Evolutionary conservation across 2,113 vertebrate genomes (phyloP).

Genomic region (Dasyprocta punctata): DNA sequence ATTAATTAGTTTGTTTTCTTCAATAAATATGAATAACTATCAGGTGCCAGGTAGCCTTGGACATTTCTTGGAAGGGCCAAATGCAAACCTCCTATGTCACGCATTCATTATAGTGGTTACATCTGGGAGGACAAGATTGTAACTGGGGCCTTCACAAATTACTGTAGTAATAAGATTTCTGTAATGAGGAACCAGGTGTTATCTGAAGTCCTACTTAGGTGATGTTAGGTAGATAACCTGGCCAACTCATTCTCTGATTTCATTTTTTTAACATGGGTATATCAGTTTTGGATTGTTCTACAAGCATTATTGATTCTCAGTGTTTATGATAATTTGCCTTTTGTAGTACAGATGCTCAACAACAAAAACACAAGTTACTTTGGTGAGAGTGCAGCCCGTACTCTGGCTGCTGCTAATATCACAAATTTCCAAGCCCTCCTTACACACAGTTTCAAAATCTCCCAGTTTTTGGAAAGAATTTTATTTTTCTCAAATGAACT

Average conservation of each 20-base stretch:
- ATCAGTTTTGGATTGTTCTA: background rate
- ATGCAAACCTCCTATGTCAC: background rate
- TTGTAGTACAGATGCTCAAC: background rate
- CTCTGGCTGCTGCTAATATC: background rate
- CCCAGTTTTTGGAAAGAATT: background rate
- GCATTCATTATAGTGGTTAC: background rate
- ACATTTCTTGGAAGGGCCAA: background rate
- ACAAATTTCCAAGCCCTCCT: background rate
- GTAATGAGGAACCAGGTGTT: background rate
- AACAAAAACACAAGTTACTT: background rate
- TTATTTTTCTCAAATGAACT: background rate
- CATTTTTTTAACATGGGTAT: background rate
- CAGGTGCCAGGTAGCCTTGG: background rate
- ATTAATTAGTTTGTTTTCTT: background rate
- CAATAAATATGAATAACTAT: background rate
- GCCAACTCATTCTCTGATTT: background rate
- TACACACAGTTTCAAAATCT: background rate
- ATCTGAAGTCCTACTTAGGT: background rate
- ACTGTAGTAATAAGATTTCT: background rate
- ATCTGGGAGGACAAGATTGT: accelerated
- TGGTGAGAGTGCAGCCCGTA: accelerated
- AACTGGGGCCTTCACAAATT: background rate
- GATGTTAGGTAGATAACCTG: background rate
- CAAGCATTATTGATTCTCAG: background rate
- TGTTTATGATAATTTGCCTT: background rate